These are phyloP conservation scores for Amiota communis DNA, from an alignment of 2,888 invertebrate genomes.

Conservation along the genomic window DNA sequence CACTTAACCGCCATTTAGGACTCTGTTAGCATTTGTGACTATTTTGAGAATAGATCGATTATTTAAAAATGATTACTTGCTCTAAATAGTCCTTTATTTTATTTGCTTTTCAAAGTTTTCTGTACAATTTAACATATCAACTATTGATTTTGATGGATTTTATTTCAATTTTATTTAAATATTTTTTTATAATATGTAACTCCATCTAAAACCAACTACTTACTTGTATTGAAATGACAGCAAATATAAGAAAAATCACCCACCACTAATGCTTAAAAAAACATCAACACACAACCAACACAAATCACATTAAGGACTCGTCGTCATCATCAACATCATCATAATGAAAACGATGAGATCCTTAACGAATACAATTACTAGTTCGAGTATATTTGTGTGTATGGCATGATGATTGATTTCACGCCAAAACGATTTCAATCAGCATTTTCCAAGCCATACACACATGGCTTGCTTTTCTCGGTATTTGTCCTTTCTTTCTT, in stretches of 20 bases:
- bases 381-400: constrained; percentile 36
- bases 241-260: constrained; percentile 2
- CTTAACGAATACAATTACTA: constrained; percentile 48
- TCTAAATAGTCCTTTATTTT: too few relatives aligned
- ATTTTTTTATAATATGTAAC: neutral
- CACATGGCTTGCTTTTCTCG: constrained; percentile 38
- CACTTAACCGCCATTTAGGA: too few relatives aligned
- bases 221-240: constrained; percentile 11
- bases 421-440: constrained; percentile 70
- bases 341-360: constrained; percentile 66
- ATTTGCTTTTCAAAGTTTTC: too few relatives aligned
- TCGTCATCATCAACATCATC: too few relatives aligned
- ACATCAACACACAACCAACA: constrained; percentile 52
- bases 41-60: too few relatives aligned
- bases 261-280: constrained; percentile 31
- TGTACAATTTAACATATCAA: too few relatives aligned
- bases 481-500: constrained; percentile 19
- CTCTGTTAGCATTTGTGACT: too few relatives aligned
- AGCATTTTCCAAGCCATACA: constrained; percentile 51
- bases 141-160: too few relatives aligned
- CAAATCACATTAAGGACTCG: constrained; percentile 68
- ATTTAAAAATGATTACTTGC: too few relatives aligned
- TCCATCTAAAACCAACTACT: neutral
- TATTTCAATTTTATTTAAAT: too few relatives aligned
- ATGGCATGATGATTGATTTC: constrained; percentile 66